phyloP scores from a whole-genome alignment of 2,797 vertebrate genomes.

The Podarcis lilfordi region DNA sequence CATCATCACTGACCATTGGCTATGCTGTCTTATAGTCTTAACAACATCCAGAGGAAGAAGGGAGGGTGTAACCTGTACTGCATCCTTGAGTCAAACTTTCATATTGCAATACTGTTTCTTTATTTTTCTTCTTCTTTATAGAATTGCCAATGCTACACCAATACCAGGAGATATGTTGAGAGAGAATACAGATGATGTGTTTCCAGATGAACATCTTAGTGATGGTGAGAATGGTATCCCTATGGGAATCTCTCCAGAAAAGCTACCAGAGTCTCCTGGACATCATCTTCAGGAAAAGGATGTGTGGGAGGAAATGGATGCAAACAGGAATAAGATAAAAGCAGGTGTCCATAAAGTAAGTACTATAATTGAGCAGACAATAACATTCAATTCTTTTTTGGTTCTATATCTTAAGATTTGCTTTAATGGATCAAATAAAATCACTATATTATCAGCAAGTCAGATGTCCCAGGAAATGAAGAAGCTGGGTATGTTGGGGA shows the following conservation, averaged over 20 bases:
- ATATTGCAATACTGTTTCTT: background rate
- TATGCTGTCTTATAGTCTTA: background rate
- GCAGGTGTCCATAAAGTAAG: conserved; percentile 88
- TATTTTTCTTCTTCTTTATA: conserved; percentile 66
- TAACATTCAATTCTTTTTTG: background rate
- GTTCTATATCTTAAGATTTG: background rate
- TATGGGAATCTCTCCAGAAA: conserved; percentile 82
- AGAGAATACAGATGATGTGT: conserved; percentile 98
- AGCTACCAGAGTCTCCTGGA: conserved; percentile 84
- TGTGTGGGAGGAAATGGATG: conserved; percentile 98
- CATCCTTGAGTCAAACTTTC: background rate
- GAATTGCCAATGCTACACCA: conserved; percentile 95
- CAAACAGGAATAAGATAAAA: conserved; percentile 91
- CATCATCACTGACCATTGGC: too few species aligned
- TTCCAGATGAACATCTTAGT: conserved; percentile 97
- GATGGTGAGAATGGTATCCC: conserved; percentile 92
- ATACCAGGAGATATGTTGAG: conserved; percentile 93
- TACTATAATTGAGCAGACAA: conserved; percentile 9
- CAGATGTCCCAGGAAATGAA: background rate
- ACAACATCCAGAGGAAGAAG: background rate
- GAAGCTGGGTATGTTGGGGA: background rate
- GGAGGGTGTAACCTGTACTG: background rate
- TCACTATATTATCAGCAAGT: background rate
- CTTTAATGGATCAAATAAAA: background rate
- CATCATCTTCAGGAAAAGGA: conserved; percentile 91